Conservation (phyloP, 2,888 invertebrate species). For the Liposcelis brunnea region DNA sequence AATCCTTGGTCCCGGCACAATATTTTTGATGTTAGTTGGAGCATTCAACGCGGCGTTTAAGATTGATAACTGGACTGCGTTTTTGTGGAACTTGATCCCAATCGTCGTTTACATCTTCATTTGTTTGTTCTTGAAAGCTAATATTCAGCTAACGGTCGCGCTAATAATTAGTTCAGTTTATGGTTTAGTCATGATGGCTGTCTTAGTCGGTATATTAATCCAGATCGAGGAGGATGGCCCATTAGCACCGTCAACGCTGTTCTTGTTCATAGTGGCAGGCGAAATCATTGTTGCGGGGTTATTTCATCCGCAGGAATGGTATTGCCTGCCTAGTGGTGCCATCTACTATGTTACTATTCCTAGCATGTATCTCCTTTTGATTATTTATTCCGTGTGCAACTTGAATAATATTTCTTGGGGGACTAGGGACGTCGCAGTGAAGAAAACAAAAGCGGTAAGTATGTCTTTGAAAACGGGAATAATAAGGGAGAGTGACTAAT, state of each 20-base stretch:
- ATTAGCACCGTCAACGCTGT: conserved; percentile 67
- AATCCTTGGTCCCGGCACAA: conserved; percentile 64
- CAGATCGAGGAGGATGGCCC: conserved; percentile 65
- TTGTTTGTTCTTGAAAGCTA: conserved; percentile 48
- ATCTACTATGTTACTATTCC: conserved; percentile 86
- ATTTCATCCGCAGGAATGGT: conserved; percentile 63
- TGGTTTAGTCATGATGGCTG: conserved; percentile 74
- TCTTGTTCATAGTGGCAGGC: conserved; percentile 53
- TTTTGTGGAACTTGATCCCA: conserved; percentile 49
- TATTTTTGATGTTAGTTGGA: conserved; percentile 67
- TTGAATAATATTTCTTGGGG: conserved; percentile 91
- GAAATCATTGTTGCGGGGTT: conserved; percentile 37
- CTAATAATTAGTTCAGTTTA: conserved; percentile 59
- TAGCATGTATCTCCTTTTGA: conserved; percentile 83
- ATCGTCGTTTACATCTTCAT: conserved; percentile 44
- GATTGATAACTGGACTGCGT: conserved; percentile 46
- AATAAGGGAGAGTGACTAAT: neutral
- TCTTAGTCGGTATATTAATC: conserved; percentile 59
- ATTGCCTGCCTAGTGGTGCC: conserved; percentile 52
- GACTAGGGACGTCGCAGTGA: conserved; percentile 53
- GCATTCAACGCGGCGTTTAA: conserved; percentile 63
- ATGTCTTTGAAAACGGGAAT: neutral
- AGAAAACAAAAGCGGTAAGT: conserved; percentile 24
- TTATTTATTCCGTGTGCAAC: conserved; percentile 84
- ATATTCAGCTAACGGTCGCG: conserved; percentile 53